Percentiles rank a stretch among this genome's conserved stretches.
Conservation (phyloP, 2,113 vertebrate genomes). For the Grammomys surdaster region DNA sequence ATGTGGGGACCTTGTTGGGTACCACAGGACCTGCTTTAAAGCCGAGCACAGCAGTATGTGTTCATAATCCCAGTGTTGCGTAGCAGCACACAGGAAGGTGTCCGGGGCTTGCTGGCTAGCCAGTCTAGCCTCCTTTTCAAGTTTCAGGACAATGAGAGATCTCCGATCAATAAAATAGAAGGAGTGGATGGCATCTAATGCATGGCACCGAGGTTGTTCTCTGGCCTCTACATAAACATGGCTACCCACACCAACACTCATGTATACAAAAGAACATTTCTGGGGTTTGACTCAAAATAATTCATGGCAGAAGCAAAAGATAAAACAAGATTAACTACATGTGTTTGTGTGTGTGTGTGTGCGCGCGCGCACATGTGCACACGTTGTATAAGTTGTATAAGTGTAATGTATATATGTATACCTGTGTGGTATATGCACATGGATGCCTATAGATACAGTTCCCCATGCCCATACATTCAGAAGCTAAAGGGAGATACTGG, state of each 20-base stretch:
- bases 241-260: neutral
- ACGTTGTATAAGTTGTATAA: neutral
- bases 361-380: neutral
- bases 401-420: neutral
- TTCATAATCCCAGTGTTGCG: neutral
- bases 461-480: neutral
- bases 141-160: neutral
- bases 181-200: neutral
- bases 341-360: neutral
- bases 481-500: neutral
- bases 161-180: neutral
- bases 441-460: neutral
- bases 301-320: neutral
- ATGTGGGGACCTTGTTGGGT: neutral
- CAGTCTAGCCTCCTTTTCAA: neutral
- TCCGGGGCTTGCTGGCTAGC: neutral
- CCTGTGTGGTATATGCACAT: neutral
- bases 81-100: neutral
- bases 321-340: neutral
- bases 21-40: neutral
- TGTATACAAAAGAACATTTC: slow-evolving; percentile 17
- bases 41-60: neutral
- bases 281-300: slow-evolving; percentile 37
- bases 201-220: neutral
- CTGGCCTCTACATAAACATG: no score